phyloP scores from a whole-genome alignment of 2,888 invertebrate species.

The Euspilapteryx auroguttella region DNA sequence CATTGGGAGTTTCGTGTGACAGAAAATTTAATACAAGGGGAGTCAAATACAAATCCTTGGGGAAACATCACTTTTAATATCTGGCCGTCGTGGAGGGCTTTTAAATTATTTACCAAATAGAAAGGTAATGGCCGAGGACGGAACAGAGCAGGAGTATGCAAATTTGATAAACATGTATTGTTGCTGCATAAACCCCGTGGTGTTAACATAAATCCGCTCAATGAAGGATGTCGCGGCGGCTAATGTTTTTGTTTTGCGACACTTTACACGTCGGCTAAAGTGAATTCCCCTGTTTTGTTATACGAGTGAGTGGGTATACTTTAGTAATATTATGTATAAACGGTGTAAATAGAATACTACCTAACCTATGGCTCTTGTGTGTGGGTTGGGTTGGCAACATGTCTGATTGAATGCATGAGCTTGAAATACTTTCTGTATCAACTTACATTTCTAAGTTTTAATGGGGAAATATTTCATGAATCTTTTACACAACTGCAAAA shows the following conservation, averaged over 20 bases:
- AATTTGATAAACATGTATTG: conserved; percentile 54
- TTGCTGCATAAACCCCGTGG: conserved; percentile 30
- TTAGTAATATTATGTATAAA: too few relatives aligned
- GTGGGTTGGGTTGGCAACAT: too few relatives aligned
- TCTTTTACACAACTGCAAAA: conserved; percentile 6
- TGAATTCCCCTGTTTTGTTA: too few relatives aligned
- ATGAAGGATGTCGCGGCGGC: conserved; percentile 28
- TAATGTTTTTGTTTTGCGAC: conserved; percentile 16
- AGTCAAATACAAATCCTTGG: conserved; percentile 58
- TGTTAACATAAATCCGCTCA: conserved; percentile 24
- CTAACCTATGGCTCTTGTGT: too few relatives aligned
- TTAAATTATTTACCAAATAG: conserved; percentile 62
- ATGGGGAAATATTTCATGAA: too few relatives aligned
- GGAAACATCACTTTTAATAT: conserved; percentile 62
- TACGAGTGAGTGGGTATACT: too few relatives aligned
- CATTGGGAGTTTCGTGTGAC: conserved; percentile 61
- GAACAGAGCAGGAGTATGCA: conserved; percentile 56
- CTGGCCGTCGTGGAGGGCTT: conserved; percentile 53
- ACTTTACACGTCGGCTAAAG: conserved; percentile 19
- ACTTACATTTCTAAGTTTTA: conserved; percentile 22
- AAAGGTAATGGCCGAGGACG: conserved; percentile 57
- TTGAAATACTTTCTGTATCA: too few relatives aligned
- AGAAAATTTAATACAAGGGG: conserved; percentile 60
- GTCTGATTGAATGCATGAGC: too few relatives aligned
- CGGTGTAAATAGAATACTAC: too few relatives aligned